These are phyloP conservation scores for Xestia rhomboidea DNA, from an alignment of 2,888 invertebrate genomes.

Conservation along the genomic window DNA sequence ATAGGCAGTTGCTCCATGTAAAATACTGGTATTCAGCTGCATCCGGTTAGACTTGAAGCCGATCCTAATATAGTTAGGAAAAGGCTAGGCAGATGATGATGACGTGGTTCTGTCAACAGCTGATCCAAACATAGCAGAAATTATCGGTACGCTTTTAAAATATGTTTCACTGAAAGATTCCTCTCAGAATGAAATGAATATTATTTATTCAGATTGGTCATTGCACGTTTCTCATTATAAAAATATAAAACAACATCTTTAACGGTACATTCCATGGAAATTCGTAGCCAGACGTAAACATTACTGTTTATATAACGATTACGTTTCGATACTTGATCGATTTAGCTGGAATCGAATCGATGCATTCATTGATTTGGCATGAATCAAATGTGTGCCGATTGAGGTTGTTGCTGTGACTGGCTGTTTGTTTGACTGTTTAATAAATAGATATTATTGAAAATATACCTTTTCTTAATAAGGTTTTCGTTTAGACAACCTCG, in stretches of 20 bases:
- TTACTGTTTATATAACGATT: conserved; percentile 57
- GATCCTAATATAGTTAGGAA: too few relatives aligned
- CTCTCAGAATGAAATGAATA: background rate
- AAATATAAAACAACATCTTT: conserved; percentile 4
- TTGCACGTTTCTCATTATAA: conserved; percentile 3
- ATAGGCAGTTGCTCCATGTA: too few relatives aligned
- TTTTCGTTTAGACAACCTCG: too few relatives aligned
- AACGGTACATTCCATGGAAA: conserved; percentile 19
- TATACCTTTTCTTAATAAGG: background rate
- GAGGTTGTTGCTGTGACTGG: conserved; percentile 4
- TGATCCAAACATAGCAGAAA: background rate
- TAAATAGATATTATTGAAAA: background rate
- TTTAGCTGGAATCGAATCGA: conserved; percentile 55
- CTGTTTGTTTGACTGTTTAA: conserved; percentile 14
- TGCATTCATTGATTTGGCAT: conserved; percentile 57
- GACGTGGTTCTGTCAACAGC: background rate
- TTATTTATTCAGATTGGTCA: conserved; percentile 20
- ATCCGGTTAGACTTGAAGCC: too few relatives aligned
- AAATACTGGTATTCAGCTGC: too few relatives aligned
- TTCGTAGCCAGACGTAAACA: conserved; percentile 41
- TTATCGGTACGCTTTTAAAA: background rate
- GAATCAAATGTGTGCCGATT: conserved; percentile 35
- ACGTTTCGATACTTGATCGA: conserved; percentile 52
- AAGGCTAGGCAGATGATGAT: too few relatives aligned
- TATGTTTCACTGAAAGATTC: background rate